Conservation (phyloP, 2,797 vertebrate genomes). For the Cheirogaleus major region DNA sequence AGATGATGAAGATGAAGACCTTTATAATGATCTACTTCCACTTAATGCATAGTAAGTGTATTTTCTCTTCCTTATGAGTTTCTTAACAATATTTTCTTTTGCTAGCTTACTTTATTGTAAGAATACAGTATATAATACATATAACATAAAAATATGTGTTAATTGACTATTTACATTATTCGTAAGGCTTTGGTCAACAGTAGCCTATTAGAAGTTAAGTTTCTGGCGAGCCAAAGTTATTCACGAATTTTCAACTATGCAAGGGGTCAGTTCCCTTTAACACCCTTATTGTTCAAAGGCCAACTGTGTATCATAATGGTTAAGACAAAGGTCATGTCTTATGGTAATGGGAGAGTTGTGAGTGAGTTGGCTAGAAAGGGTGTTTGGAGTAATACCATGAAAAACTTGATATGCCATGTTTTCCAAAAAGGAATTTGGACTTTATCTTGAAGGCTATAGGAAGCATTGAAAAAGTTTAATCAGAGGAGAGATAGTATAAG, state of each 20-base stretch:
- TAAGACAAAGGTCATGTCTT: neutral
- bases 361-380: neutral
- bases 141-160: neutral
- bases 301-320: neutral
- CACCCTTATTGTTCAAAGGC: neutral
- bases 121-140: neutral
- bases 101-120: neutral
- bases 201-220: neutral
- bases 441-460: neutral
- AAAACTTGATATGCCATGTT: neutral
- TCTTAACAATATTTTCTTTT: neutral
- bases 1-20: neutral
- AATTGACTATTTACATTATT: neutral
- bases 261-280: neutral
- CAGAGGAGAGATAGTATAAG: neutral
- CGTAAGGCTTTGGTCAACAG: neutral
- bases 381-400: neutral
- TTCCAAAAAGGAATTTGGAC: neutral
- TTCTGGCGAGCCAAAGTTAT: neutral
- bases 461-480: neutral
- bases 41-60: neutral
- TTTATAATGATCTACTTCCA: neutral
- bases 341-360: neutral
- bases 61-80: neutral
- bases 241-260: neutral